These are phyloP conservation scores for Leptatherina wallacei DNA, from an alignment of 2,797 vertebrate genomes.

Conservation along the genomic window DNA sequence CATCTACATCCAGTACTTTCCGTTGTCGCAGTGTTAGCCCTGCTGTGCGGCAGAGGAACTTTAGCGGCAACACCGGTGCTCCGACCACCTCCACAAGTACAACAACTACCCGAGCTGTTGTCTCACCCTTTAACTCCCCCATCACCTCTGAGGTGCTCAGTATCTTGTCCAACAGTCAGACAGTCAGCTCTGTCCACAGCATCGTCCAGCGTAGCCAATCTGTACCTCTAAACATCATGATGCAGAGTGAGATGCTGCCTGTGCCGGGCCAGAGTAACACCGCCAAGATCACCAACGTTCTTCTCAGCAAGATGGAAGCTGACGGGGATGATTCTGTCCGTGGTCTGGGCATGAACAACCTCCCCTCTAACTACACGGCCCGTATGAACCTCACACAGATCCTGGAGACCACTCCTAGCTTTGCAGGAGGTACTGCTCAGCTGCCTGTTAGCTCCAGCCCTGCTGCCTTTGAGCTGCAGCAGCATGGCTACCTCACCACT, in stretches of 20 bases:
- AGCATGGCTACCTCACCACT: slow-evolving; percentile 94
- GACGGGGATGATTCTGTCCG: slow-evolving; percentile 94
- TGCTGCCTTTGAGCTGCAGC: slow-evolving; percentile 95
- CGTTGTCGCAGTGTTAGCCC: slow-evolving; percentile 97
- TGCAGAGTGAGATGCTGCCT: slow-evolving; percentile 94
- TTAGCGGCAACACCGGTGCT: slow-evolving; percentile 91
- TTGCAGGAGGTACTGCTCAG: slow-evolving; percentile 82
- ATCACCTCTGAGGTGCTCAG: slow-evolving; percentile 90
- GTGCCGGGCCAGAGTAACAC: slow-evolving; percentile 86
- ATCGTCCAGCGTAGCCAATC: slow-evolving; percentile 97
- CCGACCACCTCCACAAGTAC: slow-evolving; percentile 82
- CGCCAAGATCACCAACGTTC: slow-evolving; percentile 95
- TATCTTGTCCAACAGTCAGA: slow-evolving; percentile 88
- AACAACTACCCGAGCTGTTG: slow-evolving; percentile 85
- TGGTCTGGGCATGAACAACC: slow-evolving; percentile 96
- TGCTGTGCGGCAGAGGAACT: slow-evolving; percentile 95
- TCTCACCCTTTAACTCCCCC: slow-evolving; percentile 91
- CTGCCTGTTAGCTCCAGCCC: slow-evolving; percentile 89
- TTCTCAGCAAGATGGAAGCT: slow-evolving; percentile 96
- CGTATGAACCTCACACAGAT: slow-evolving; percentile 99
- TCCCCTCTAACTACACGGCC: slow-evolving; percentile 97
- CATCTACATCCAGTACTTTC: slow-evolving; percentile 87
- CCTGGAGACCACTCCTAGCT: slow-evolving; percentile 91
- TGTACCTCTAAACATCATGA: slow-evolving; percentile 97
- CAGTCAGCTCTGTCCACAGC: slow-evolving; percentile 88